phyloP scores from a whole-genome alignment of 2,797 vertebrate species.

The Diceros bicornis region DNA sequence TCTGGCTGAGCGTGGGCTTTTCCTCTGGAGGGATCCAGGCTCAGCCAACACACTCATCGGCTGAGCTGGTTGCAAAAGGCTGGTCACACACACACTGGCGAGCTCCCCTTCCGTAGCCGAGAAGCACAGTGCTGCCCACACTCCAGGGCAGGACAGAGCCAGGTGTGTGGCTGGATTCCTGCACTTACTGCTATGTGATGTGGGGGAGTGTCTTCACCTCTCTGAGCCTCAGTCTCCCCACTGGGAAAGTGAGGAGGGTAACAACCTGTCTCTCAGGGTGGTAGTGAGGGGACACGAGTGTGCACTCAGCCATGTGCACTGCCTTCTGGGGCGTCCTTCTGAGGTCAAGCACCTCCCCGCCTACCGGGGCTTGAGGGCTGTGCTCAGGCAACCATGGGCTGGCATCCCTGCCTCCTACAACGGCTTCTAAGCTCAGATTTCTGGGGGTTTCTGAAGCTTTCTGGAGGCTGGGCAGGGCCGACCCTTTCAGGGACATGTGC shows the following conservation, averaged over 20 bases:
- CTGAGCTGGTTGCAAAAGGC: neutral
- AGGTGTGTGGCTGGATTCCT: neutral
- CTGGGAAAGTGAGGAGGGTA: neutral
- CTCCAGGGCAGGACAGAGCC: neutral
- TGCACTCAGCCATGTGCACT: neutral
- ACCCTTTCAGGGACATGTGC: rapidly evolving
- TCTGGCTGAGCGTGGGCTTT: neutral
- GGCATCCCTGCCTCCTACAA: neutral
- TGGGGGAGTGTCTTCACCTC: neutral
- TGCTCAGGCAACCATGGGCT: neutral
- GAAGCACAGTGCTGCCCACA: neutral
- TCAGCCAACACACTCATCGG: neutral
- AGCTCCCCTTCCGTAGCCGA: neutral
- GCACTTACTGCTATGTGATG: neutral
- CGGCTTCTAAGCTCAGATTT: neutral
- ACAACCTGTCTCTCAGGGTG: neutral
- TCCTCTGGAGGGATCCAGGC: neutral
- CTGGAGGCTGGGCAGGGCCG: neutral
- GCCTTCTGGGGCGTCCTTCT: neutral
- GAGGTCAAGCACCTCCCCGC: neutral
- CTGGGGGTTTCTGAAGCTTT: neutral
- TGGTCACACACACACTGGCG: neutral
- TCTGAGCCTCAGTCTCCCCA: neutral
- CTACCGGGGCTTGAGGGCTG: rapidly evolving
- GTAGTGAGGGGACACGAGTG: neutral